Percentiles rank a stretch among this genome's conserved stretches.
Evolutionary conservation across 2,888 invertebrate genomes (phyloP).

Genomic region (Exephanes ischioxanthus): DNA sequence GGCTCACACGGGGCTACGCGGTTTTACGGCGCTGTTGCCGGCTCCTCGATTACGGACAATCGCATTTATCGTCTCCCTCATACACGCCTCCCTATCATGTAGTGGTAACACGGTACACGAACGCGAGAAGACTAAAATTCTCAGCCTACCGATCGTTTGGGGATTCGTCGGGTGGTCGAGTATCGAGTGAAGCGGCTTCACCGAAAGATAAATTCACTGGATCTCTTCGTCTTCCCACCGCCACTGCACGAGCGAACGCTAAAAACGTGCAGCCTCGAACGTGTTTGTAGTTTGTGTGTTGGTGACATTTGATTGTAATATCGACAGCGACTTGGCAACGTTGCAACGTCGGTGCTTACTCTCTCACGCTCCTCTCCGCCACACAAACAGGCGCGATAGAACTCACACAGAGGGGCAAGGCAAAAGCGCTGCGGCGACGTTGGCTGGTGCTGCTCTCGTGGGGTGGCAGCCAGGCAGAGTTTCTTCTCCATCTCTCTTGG

Average conservation of each 20-base stretch:
- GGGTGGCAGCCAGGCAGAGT: slow-evolving; percentile 64
- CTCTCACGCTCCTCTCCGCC: slow-evolving; percentile 70
- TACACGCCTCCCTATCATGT: not conserved
- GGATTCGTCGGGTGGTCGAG: not conserved
- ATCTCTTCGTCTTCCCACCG: not conserved
- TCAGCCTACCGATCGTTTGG: not conserved
- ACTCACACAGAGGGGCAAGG: slow-evolving; percentile 65
- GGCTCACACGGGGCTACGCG: slow-evolving; percentile 69
- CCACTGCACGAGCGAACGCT: not conserved
- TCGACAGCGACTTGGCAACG: slow-evolving; percentile 79
- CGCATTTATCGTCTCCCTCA: slow-evolving; percentile 12
- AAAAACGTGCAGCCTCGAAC: slow-evolving; percentile 36
- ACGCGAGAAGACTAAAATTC: not conserved
- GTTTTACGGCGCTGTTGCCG: slow-evolving; percentile 78
- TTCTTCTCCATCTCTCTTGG: slow-evolving; percentile 13
- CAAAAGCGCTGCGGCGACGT: slow-evolving; percentile 79
- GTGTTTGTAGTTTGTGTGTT: slow-evolving; percentile 23
- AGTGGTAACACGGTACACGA: not conserved
- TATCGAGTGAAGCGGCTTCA: not conserved
- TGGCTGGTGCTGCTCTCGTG: slow-evolving; percentile 79
- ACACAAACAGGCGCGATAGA: slow-evolving; percentile 48
- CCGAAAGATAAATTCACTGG: not conserved
- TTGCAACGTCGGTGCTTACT: slow-evolving; percentile 74
- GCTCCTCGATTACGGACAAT: slow-evolving; percentile 56
- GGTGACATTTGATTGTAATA: slow-evolving; percentile 67